Evolutionary conservation across 2,888 invertebrate species (phyloP).

Genomic region (Macrosiphum euphorbiae): DNA sequence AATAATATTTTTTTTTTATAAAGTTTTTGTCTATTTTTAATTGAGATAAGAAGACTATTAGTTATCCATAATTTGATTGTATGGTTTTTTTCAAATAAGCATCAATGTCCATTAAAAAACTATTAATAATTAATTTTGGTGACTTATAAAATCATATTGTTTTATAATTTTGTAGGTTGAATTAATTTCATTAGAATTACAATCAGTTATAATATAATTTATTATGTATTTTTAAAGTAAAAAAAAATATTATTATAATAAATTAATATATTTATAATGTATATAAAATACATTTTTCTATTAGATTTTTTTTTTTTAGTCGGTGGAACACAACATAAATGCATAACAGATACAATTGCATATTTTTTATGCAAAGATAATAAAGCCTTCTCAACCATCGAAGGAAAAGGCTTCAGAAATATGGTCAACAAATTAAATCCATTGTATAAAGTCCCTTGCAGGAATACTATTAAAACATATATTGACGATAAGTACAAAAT

Average conservation of each 20-base stretch:
- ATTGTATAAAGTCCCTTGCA: constrained; percentile 13
- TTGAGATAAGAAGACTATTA: too few relatives aligned
- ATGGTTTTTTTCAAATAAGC: too few relatives aligned
- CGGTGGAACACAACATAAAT: constrained; percentile 18
- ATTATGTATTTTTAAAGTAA: too few relatives aligned
- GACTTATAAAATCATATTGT: too few relatives aligned
- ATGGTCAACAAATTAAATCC: constrained; percentile 19
- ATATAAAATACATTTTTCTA: neutral
- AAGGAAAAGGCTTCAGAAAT: constrained; percentile 35
- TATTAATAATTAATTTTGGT: too few relatives aligned
- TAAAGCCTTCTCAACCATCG: constrained; percentile 20
- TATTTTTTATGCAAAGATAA: constrained; percentile 39
- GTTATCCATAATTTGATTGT: too few relatives aligned
- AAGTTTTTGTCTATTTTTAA: too few relatives aligned
- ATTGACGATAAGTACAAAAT: neutral
- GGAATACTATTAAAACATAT: constrained; percentile 5
- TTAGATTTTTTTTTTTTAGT: constrained; percentile 18
- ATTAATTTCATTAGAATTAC: too few relatives aligned
- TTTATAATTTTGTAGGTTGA: too few relatives aligned
- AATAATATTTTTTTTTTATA: too few relatives aligned
- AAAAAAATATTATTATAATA: neutral
- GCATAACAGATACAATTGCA: constrained; percentile 26
- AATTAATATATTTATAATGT: neutral
- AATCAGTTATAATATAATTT: too few relatives aligned
- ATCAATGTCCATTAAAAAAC: too few relatives aligned